Evolutionary conservation across 2,113 vertebrate species (phyloP).

Genomic region (Ornithorhynchus anatinus): DNA sequence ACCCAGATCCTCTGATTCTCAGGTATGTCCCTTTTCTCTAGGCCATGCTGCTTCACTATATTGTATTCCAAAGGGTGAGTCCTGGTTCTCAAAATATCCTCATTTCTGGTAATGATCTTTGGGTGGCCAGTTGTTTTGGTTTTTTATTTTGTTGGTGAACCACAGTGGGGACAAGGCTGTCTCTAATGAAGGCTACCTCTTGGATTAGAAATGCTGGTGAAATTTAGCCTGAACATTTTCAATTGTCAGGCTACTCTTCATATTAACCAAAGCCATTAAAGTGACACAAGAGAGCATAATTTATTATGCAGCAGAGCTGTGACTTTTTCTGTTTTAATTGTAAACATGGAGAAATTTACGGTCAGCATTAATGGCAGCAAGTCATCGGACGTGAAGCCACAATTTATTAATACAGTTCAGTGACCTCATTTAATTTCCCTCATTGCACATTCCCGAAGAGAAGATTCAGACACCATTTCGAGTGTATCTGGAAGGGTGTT

Average conservation of each 20-base stretch:
- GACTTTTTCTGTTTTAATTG: conserved; percentile 58
- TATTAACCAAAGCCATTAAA: conserved; percentile 41
- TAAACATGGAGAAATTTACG: conserved; percentile 58
- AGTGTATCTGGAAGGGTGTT: no score
- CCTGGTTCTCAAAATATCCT: no score
- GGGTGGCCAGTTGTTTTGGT: not conserved
- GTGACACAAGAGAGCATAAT: conserved; percentile 33
- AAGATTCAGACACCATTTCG: no score
- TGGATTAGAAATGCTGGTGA: conserved; percentile 51
- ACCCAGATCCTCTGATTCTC: no score
- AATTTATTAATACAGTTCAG: conserved; percentile 60
- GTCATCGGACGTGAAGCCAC: conserved; percentile 58
- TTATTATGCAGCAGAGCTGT: conserved; percentile 40
- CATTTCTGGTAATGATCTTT: no score
- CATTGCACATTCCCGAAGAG: no score
- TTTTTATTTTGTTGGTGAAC: conserved; percentile 7
- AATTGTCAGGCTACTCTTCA: conserved; percentile 48
- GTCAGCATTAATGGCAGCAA: conserved; percentile 53
- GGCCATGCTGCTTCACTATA: no score
- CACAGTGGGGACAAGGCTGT: conserved; percentile 18
- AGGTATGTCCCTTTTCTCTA: no score
- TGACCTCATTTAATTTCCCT: conserved; percentile 59
- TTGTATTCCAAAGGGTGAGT: not conserved
- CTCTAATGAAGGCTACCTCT: conserved; percentile 47
- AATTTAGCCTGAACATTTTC: conserved; percentile 48